Evolutionary conservation across 2,113 vertebrate genomes (phyloP).

Genomic region (Scalopus aquaticus): DNA sequence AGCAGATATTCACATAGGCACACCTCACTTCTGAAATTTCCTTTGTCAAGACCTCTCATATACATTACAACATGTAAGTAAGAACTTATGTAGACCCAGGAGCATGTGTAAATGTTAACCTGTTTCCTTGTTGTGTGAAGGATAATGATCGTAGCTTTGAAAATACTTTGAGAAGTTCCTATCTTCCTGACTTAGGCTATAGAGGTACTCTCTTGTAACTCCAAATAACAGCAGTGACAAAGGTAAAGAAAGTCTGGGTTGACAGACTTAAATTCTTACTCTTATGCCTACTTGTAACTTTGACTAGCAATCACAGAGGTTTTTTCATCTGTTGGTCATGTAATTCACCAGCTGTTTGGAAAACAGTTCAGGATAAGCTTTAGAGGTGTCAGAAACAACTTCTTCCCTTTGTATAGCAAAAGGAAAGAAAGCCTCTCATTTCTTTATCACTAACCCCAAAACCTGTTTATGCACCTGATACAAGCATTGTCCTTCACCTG

Average conservation of each 20-base stretch:
- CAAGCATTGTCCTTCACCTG: slow-evolving; percentile 9
- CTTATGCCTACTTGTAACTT: slow-evolving; percentile 48
- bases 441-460: slow-evolving; percentile 40
- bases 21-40: slow-evolving; percentile 25
- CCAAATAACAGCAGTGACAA: slow-evolving; percentile 2
- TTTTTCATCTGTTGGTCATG: slow-evolving; percentile 29
- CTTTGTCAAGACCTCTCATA: slow-evolving; percentile 38
- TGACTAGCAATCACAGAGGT: neutral
- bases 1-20: slow-evolving; percentile 35
- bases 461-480: slow-evolving; percentile 14
- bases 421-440: slow-evolving; percentile 47
- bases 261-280: slow-evolving; percentile 32
- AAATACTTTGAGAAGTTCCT: slow-evolving; percentile 47
- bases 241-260: slow-evolving; percentile 25
- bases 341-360: slow-evolving; percentile 44
- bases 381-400: slow-evolving; percentile 34
- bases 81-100: neutral
- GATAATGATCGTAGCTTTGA: slow-evolving; percentile 45
- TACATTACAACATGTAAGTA: slow-evolving; percentile 34
- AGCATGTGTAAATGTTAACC: slow-evolving; percentile 7
- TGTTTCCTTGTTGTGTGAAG: slow-evolving; percentile 40
- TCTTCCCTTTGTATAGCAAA: neutral
- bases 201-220: slow-evolving; percentile 8
- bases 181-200: neutral
- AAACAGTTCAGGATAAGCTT: slow-evolving; percentile 1